Evolutionary conservation across 2,888 invertebrate genomes (phyloP), one percentile per base, ranked within the genome.

Genomic region (Harpagoxenus sublaevis): DNA sequence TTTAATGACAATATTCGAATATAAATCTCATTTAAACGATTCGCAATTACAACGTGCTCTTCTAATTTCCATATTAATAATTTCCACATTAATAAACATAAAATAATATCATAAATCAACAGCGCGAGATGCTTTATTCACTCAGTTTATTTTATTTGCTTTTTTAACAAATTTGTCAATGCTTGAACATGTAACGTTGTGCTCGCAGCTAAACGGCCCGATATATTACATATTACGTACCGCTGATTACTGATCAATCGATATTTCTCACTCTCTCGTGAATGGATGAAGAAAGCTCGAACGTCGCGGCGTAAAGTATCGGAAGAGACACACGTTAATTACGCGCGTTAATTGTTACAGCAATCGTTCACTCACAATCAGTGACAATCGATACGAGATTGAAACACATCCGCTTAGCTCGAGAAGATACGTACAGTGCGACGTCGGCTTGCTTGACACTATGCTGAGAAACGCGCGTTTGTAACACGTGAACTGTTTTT

Each of bases 21-120:
- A 65, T 42, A 15, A 42, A 65, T 65, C 23, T 42, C 23, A 42
- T 65, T 42, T 23, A 42, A 65, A 63, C 39, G 18, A 63, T 8
- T 42, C 10, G 23, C 15, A 12, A 23, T 63, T 6, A 23, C 39
- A 42, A 65, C 39, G 0, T 6, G 42, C 65, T 42, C 23, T 42
- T 65, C 6, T 23, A 18, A 65, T 65, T 42, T 65, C 12, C 65
- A 65, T 23, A 23, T 42, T 65, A 65, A 65, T 65, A 23, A 65
- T 23, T 65, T 42, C 42, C 15, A 42, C 15, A 42, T 65, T 65
- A 65, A 42, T 65, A 3, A 42, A 42, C n/a, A 12, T 6, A n/a
- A 63, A 63, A 63, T 63, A 65, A 63, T 65, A 42, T 65, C 42
- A 65, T 65, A 42, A 42, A 65, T 65, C 42, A 65, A 65, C 12